phyloP scores from a whole-genome alignment of 2,797 vertebrate genomes.

The Staurois parvus region DNA sequence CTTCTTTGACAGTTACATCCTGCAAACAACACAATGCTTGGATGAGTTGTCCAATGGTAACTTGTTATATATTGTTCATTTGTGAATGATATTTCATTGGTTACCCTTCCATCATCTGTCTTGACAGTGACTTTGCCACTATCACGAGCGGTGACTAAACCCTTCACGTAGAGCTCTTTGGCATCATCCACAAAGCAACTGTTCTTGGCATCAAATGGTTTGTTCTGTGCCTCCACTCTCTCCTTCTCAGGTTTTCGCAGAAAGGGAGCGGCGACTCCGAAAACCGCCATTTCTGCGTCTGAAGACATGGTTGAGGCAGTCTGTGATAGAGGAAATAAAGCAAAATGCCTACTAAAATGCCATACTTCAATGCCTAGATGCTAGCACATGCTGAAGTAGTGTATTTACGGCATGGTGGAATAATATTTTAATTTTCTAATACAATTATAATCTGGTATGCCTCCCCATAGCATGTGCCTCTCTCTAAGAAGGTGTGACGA shows the following conservation, averaged over 20 bases:
- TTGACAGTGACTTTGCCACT: constrained; percentile 81
- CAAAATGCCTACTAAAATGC: no score
- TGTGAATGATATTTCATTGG: neutral
- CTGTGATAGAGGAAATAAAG: constrained; percentile 40
- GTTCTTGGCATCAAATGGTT: constrained; percentile 84
- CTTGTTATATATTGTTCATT: neutral
- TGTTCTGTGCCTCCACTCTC: constrained; percentile 83
- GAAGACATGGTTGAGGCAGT: constrained; percentile 79
- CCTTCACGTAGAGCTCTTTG: constrained; percentile 85
- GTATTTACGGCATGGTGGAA: no score
- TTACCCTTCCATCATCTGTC: constrained; percentile 72
- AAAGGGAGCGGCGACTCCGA: constrained; percentile 80
- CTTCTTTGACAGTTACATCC: constrained; percentile 77
- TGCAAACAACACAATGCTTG: constrained; percentile 55
- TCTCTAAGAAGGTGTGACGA: no score
- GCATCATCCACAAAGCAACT: constrained; percentile 80
- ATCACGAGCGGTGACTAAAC: constrained; percentile 77
- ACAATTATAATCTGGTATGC: no score
- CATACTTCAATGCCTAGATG: no score
- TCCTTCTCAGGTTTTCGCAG: constrained; percentile 86
- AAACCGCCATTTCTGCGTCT: constrained; percentile 77
- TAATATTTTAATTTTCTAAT: no score
- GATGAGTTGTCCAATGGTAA: neutral
- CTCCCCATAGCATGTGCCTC: no score
- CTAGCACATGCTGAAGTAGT: no score